Percentiles rank a stretch among this genome's conserved stretches.
Conservation (phyloP, 2,797 vertebrate genomes). For the Tympanoctomys barrerae region DNA sequence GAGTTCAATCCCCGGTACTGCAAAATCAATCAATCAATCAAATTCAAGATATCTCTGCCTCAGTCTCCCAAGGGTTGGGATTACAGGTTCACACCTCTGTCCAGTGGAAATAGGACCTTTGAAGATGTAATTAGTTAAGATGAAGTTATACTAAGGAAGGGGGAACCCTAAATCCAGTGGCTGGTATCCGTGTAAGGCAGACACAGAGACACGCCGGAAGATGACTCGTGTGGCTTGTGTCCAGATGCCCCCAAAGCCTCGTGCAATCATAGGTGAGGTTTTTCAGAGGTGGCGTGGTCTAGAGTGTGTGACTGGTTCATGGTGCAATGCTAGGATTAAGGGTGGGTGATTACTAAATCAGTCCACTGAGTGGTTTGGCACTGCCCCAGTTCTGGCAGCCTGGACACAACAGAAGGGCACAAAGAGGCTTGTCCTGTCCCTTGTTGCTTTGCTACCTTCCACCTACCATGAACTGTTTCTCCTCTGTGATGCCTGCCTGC, state of each 20-base stretch:
- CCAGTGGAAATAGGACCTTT: background rate
- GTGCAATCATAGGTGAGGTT: background rate
- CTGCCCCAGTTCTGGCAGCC: background rate
- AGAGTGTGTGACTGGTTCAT: background rate
- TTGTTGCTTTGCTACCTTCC: background rate
- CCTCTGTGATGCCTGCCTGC: background rate
- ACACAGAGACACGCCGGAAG: background rate
- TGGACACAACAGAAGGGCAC: background rate
- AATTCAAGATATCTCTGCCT: background rate
- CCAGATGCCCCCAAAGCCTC: background rate
- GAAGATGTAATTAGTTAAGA: background rate
- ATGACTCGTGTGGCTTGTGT: background rate
- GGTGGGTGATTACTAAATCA: background rate
- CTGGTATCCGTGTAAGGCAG: background rate
- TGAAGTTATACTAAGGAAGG: background rate
- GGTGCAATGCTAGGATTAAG: background rate
- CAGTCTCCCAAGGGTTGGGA: background rate
- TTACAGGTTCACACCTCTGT: background rate
- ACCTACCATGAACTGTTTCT: background rate
- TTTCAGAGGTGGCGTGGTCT: background rate
- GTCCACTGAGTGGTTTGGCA: background rate
- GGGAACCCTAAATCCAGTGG: background rate
- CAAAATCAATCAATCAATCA: too few relatives aligned
- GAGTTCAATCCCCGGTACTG: too few relatives aligned
- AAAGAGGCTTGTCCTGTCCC: background rate